Percentiles rank a stretch among this genome's conserved stretches.
These are phyloP conservation scores for Caenorhabditis panamensis DNA, from an alignment of 2,888 invertebrate species.

Conservation along the genomic window DNA sequence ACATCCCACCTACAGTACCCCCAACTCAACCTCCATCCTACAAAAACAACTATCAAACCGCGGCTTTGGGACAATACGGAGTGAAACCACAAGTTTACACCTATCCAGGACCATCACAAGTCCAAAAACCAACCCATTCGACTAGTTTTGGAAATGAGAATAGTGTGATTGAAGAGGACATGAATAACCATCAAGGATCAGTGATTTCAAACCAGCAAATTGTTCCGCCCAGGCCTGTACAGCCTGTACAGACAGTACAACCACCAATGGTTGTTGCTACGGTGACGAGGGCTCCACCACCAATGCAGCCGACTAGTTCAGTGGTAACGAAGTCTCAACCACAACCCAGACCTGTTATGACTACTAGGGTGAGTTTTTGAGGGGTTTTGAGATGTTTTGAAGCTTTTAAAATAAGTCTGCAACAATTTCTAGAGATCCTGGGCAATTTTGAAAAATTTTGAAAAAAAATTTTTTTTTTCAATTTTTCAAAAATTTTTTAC, in stretches of 20 bases:
- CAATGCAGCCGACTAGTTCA: conserved; percentile 19
- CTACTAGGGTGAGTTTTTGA: conserved; percentile 27
- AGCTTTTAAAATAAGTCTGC: too few species aligned
- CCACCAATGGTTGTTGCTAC: conserved; percentile 45
- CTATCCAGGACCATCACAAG: conserved; percentile 45
- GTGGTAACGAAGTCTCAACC: conserved; percentile 39
- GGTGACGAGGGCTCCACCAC: conserved; percentile 43
- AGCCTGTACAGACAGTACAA: conserved; percentile 55
- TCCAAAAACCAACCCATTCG: conserved; percentile 50
- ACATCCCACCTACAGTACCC: conserved; percentile 5
- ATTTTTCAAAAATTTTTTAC: too few species aligned
- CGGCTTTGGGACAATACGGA: conserved; percentile 51
- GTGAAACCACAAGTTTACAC: conserved; percentile 61
- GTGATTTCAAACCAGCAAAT: conserved; percentile 44
- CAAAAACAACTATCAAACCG: conserved; percentile 61
- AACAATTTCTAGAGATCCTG: too few species aligned
- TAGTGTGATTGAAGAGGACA: conserved; percentile 43
- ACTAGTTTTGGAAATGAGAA: conserved; percentile 23
- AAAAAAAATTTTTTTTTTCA: too few species aligned
- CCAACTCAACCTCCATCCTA: conserved; percentile 37
- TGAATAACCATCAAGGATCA: conserved; percentile 41
- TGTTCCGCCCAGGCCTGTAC: too few species aligned
- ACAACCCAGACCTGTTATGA: conserved; percentile 52
- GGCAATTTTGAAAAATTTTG: conserved; percentile 1
- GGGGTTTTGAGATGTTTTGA: neutral